phyloP scores from a whole-genome alignment of 2,888 invertebrate species.

The Ectemnius continuus region DNA sequence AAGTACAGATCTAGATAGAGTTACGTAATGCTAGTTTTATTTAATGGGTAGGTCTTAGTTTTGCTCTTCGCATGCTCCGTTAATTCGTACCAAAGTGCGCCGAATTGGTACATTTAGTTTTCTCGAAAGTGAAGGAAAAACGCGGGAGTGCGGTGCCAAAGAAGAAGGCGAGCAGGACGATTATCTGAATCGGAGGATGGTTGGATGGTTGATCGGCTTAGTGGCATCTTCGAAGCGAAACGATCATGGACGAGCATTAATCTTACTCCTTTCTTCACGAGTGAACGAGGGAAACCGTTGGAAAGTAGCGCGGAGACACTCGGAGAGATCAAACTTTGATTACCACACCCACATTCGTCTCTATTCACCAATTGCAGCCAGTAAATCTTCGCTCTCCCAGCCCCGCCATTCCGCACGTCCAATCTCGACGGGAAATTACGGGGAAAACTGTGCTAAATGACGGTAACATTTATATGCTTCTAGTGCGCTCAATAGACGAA shows the following conservation, averaged over 20 bases:
- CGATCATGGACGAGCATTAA: slow-evolving; percentile 29
- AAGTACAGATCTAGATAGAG: no score
- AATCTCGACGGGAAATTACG: not conserved
- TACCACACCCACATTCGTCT: slow-evolving; percentile 27
- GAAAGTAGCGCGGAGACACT: slow-evolving; percentile 19
- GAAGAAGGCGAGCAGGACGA: not conserved
- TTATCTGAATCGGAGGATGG: slow-evolving; percentile 5
- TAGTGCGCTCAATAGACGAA: no score
- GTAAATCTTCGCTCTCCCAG: slow-evolving; percentile 10
- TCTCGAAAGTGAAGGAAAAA: not conserved
- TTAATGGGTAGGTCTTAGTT: no score
- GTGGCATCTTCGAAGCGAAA: slow-evolving; percentile 8
- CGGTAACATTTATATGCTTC: not conserved
- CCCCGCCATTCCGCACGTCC: not conserved
- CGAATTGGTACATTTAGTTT: not conserved
- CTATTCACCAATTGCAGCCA: slow-evolving; percentile 19
- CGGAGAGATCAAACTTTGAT: slow-evolving; percentile 34
- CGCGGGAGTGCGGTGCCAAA: no score
- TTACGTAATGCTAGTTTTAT: no score
- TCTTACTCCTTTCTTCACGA: slow-evolving; percentile 22
- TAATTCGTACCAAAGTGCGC: no score
- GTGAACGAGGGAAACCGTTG: slow-evolving; percentile 11
- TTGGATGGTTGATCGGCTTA: slow-evolving; percentile 9
- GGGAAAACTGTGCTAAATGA: not conserved
- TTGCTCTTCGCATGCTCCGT: no score